phyloP scores from a whole-genome alignment of 2,113 vertebrate species.

The Syngnathus typhle region DNA sequence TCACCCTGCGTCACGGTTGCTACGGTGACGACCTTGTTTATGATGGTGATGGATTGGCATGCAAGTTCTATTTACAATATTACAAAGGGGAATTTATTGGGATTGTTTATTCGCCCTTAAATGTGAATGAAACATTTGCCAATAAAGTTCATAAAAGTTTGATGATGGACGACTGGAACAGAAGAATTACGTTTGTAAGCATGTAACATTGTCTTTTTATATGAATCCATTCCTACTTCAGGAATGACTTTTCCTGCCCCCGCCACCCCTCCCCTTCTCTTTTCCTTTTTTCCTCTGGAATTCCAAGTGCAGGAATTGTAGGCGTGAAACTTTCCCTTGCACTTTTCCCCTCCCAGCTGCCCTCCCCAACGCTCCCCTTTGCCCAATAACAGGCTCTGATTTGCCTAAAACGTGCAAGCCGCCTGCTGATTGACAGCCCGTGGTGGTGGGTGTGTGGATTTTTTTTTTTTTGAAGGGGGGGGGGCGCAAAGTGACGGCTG shows the following conservation, averaged over 20 bases:
- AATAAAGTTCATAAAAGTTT: not conserved
- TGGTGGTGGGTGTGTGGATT: conserved; percentile 38
- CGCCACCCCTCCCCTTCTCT: not conserved
- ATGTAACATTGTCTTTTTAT: not conserved
- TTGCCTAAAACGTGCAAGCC: conserved; percentile 46
- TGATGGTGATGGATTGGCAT: no score
- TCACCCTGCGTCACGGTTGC: not conserved
- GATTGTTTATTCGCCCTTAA: no score
- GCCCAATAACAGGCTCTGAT: conserved; percentile 65
- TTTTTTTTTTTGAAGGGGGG: conserved; percentile 45
- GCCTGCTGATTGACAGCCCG: conserved; percentile 61
- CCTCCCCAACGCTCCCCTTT: conserved; percentile 21
- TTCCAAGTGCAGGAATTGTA: conserved; percentile 25
- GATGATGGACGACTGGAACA: not conserved
- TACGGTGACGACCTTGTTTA: not conserved
- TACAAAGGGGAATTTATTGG: no score
- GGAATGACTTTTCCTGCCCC: not conserved
- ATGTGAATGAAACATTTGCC: no score
- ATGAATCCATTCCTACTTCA: not conserved
- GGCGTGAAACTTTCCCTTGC: conserved; percentile 58
- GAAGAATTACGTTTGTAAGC: not conserved
- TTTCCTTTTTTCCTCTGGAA: conserved; percentile 10
- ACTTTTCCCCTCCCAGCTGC: conserved; percentile 30
- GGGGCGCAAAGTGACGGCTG: conserved; percentile 63
- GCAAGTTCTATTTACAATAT: no score